Conservation (phyloP, 2,113 vertebrate species). For the Leiothrix lutea region DNA sequence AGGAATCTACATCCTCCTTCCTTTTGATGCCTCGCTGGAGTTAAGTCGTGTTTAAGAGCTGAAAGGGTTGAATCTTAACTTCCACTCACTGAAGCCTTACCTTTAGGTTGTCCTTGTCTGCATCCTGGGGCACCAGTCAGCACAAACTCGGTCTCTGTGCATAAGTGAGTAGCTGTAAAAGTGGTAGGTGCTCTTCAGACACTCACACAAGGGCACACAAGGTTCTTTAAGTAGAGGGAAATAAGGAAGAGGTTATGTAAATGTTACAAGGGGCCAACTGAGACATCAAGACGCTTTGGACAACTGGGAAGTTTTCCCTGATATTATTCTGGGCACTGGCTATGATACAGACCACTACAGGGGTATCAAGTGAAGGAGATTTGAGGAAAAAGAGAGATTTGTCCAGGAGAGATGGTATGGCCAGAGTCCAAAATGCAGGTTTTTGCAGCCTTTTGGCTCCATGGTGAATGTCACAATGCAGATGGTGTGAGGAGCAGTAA, state of each 20-base stretch:
- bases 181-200: not conserved
- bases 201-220: not conserved
- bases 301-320: not conserved
- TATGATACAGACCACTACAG: not conserved
- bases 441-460: not conserved
- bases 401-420: not conserved
- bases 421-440: not conserved
- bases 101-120: not conserved
- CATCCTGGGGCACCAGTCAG: not conserved
- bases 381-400: not conserved
- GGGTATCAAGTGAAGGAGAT: not conserved
- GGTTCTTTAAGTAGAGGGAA: not conserved
- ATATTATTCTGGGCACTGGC: not conserved
- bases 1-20: not conserved
- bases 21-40: not conserved
- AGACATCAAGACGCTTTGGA: not conserved
- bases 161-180: not conserved
- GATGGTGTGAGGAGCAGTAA: not conserved
- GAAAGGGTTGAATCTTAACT: not conserved
- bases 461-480: not conserved
- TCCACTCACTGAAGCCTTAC: not conserved
- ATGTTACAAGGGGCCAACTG: not conserved
- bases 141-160: not conserved
- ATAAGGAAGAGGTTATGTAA: not conserved
- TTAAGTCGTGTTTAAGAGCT: not conserved